These are phyloP conservation scores for Halcyon smyrnensis DNA, from an alignment of 2,797 vertebrate species.

Conservation along the genomic window DNA sequence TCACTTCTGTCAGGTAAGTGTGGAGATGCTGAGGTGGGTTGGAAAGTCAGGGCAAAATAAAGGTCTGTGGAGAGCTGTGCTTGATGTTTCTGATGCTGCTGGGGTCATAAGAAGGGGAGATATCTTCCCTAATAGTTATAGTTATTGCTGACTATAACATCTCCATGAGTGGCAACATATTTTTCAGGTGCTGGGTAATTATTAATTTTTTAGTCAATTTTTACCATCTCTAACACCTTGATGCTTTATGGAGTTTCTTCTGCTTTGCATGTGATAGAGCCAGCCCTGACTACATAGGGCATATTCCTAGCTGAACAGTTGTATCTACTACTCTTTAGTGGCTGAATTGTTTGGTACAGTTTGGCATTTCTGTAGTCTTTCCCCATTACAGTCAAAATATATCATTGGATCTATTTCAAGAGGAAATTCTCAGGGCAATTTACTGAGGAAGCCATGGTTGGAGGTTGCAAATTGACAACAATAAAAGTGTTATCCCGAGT, in stretches of 20 bases:
- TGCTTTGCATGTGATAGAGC: neutral
- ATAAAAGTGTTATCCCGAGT: slow-evolving; percentile 53
- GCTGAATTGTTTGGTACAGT: neutral
- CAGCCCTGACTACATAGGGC: neutral
- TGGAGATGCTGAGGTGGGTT: neutral
- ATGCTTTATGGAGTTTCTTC: neutral
- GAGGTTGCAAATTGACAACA: slow-evolving; percentile 45
- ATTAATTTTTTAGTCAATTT: neutral
- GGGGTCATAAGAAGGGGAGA: neutral
- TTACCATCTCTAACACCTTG: accelerated
- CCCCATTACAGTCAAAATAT: neutral
- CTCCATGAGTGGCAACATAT: neutral
- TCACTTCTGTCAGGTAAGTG: neutral
- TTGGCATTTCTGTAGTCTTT: neutral
- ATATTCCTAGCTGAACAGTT: neutral
- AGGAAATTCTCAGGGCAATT: neutral
- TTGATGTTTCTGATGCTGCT: neutral
- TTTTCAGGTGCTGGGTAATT: neutral
- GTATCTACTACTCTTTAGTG: neutral
- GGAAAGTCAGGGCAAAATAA: neutral
- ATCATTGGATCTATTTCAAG: neutral
- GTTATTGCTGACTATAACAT: neutral
- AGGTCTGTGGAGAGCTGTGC: neutral
- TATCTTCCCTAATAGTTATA: neutral
- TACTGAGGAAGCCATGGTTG: slow-evolving; percentile 21